phyloP scores from a whole-genome alignment of 2,797 vertebrate genomes.

The Neoniphon sammara region DNA sequence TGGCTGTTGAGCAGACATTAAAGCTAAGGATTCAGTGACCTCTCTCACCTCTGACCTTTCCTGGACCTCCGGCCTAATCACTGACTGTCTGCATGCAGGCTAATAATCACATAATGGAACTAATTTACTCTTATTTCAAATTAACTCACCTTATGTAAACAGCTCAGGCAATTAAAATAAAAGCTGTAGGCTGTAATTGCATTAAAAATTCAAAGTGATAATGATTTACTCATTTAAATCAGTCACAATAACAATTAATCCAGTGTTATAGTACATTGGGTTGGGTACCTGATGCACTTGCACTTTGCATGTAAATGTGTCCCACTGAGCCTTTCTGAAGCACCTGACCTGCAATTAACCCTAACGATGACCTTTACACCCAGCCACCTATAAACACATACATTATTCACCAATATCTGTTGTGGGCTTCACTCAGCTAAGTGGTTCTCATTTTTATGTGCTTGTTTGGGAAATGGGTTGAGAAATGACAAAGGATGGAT shows the following conservation, averaged over 20 bases:
- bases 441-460: constrained; percentile 14
- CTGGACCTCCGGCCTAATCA: neutral
- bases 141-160: neutral
- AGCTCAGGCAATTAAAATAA: neutral
- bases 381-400: neutral
- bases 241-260: neutral
- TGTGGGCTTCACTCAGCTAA: neutral
- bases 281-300: neutral
- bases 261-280: neutral
- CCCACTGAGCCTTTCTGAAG: neutral
- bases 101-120: no score
- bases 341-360: neutral
- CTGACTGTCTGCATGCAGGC: no score
- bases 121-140: constrained; percentile 13
- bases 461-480: constrained; percentile 21
- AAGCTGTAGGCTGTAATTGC: neutral
- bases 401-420: neutral
- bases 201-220: constrained; percentile 6
- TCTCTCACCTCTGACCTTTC: no score
- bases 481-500: constrained; percentile 51
- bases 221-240: constrained; percentile 1
- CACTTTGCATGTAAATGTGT: neutral
- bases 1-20: no score
- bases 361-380: neutral
- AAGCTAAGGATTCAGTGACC: no score